Percentiles rank a stretch among this genome's conserved stretches.
phyloP scores from a whole-genome alignment of 1,140 invertebrate genomes.

The Drosophila sulfurigaster region DNA sequence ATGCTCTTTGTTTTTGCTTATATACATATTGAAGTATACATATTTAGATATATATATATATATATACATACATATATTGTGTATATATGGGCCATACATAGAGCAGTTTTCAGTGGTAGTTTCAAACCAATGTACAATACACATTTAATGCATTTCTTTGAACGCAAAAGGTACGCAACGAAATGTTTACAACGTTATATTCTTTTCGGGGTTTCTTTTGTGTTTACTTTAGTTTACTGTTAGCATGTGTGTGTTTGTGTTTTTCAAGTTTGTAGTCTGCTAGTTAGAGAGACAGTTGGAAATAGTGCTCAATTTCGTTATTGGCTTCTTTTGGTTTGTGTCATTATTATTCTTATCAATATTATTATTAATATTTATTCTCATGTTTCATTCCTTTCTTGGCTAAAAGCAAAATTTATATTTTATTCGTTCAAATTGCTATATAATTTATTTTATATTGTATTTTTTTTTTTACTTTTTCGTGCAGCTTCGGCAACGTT shows the following conservation, averaged over 20 bases:
- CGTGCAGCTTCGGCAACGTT: conserved; percentile 19
- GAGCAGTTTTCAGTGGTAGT: conserved; percentile 31
- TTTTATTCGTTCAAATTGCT: conserved; percentile 38
- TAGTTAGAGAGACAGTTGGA: conserved; percentile 43
- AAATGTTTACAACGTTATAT: conserved; percentile 48
- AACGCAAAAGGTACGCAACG: conserved; percentile 52
- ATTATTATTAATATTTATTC: conserved; percentile 30
- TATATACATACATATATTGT: conserved; percentile 1
- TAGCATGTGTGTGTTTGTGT: conserved; percentile 16
- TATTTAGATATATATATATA: conserved; percentile 7
- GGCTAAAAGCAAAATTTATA: conserved; percentile 52
- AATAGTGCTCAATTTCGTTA: conserved; percentile 50
- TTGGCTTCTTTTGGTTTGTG: background rate
- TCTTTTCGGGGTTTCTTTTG: conserved; percentile 6
- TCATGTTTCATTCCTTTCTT: conserved; percentile 29
- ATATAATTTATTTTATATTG: conserved; percentile 36
- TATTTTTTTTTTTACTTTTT: conserved; percentile 40
- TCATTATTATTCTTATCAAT: conserved; percentile 1
- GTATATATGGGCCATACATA: conserved; percentile 27
- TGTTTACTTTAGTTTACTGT: conserved; percentile 24
- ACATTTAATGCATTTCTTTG: conserved; percentile 23
- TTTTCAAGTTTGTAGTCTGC: conserved; percentile 1
- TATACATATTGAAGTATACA: conserved; percentile 47
- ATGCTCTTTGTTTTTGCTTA: conserved; percentile 53
- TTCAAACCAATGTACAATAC: conserved; percentile 46